Conservation (phyloP, 1,140 invertebrate genomes). For the Lasaia peninsularis region DNA sequence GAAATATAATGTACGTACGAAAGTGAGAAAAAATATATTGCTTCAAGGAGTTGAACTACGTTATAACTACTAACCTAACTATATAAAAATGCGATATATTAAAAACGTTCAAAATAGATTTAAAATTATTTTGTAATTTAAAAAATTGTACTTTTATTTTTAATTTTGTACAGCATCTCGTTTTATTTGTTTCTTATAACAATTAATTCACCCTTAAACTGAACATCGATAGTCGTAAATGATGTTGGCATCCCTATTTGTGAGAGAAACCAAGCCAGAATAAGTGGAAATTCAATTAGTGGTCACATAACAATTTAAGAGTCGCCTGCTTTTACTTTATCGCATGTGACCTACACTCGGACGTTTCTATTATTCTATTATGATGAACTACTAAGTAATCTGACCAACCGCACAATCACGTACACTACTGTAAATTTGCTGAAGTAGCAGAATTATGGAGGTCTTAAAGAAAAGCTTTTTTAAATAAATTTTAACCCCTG, state of each 20-base stretch:
- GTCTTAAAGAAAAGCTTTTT: background rate
- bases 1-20: too few species aligned
- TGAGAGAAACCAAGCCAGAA: conserved; percentile 7
- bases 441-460: background rate
- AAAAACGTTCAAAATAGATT: too few species aligned
- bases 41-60: too few species aligned
- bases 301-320: conserved; percentile 35
- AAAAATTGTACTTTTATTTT: too few species aligned
- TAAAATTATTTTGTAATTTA: too few species aligned
- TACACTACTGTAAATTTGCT: background rate
- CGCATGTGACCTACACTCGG: conserved; percentile 19
- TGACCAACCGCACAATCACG: background rate
- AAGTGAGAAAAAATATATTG: too few species aligned
- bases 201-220: too few species aligned
- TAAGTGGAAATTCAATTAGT: conserved; percentile 41
- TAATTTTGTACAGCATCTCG: too few species aligned
- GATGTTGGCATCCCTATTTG: background rate
- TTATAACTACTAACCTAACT: too few species aligned
- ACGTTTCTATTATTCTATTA: conserved; percentile 10
- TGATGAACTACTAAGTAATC: conserved; percentile 8
- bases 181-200: too few species aligned
- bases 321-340: conserved; percentile 32
- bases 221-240: background rate
- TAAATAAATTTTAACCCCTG: too few species aligned
- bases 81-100: too few species aligned